Evolutionary conservation across 1,140 invertebrate species (phyloP), one percentile per base, ranked within the genome.

Genomic region (Drosophila auraria): DNA sequence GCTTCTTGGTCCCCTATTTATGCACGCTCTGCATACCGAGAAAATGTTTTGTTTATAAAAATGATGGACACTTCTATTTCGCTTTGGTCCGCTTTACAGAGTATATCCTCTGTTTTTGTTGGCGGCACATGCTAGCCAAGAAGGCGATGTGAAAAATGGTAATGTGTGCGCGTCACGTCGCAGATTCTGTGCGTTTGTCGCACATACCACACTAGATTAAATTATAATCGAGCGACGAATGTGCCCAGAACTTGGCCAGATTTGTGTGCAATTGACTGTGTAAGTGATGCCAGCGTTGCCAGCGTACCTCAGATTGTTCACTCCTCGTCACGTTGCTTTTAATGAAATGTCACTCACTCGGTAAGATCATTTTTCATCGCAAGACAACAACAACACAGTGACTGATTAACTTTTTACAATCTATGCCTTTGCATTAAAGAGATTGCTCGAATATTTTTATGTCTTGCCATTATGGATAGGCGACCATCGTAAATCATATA

Each of bases 161-260:
- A 73, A 73, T 73, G 81, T 76, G 62, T 77, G 73, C 83, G 73
- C 83, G 72, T 83, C 83, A 87, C 83, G 83, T 87, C 75, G 75
- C 83, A 73, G 62, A 40, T 17, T 60, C 44, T 49, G 11, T 11
- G 54, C 30, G 69, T 83, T 81, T 89, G 81, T 87, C 73, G 77
- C 83, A 87, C 83, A 87, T 87, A 87, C 83, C 83, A 89, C 83
- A 87, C 81, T 89, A 84, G 83, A 87, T 87, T 87, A 87, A 89
- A 87, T 87, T 87, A 87, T 87, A 87, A 87, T 87, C 84, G 83
- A 89, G 83, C 75, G 50, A 78, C 84, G 66, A 69, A 51, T 60
- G 61, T 47, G 36, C 58, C 25, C 44, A 57, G 44, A 61, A 58
- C 79, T 82, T 57, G 80, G 82, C 80, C 79, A 71, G 74, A 89